These are phyloP conservation scores for Cercopithecus petaurista DNA, from an alignment of 2,797 vertebrate genomes.

Conservation along the genomic window DNA sequence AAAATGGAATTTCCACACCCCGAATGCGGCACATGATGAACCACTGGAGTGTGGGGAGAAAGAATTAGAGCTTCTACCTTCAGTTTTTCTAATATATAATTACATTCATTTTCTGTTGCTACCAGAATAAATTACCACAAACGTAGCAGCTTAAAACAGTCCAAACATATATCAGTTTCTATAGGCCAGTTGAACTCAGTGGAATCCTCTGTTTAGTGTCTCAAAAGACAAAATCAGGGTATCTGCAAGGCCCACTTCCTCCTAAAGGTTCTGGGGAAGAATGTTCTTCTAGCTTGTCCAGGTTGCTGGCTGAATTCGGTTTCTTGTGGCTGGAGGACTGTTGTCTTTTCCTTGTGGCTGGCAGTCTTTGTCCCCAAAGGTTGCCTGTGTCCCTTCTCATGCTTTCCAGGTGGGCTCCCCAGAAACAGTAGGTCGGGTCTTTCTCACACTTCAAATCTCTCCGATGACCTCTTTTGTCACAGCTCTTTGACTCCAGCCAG, in stretches of 20 bases:
- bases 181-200: not conserved
- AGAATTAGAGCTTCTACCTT: not conserved
- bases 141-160: not conserved
- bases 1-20: not conserved
- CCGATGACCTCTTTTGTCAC: not conserved
- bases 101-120: not conserved
- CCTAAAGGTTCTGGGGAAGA: not conserved
- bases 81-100: not conserved
- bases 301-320: not conserved
- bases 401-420: not conserved
- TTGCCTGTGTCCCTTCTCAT: not conserved
- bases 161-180: not conserved
- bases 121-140: slow-evolving; percentile 11
- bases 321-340: not conserved
- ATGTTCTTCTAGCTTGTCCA: not conserved
- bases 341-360: not conserved
- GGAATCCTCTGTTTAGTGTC: not conserved
- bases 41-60: not conserved
- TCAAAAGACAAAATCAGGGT: not conserved
- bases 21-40: not conserved
- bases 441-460: not conserved
- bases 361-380: not conserved
- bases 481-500: not conserved
- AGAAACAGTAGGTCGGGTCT: not conserved
- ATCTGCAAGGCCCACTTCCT: not conserved